Base-by-base conservation (phyloP, 2,888 invertebrate genomes). In the Andrena bucephala region DNA sequence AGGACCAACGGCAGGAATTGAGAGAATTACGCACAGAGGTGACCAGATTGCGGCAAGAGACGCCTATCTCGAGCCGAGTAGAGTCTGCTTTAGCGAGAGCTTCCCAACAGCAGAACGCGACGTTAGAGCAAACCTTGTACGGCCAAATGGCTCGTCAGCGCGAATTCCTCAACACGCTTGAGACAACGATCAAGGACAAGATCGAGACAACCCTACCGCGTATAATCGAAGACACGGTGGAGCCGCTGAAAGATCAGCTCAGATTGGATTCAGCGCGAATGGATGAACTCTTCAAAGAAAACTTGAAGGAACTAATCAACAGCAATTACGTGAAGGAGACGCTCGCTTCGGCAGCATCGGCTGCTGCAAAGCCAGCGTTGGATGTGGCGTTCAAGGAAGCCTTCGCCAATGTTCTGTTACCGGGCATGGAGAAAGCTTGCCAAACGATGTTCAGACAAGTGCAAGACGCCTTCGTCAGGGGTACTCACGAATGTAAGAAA, bases 361-460 rank as follows among this genome's bases (percentile, higher is more conserved):
- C 95, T 87, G 96, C 97, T 0, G 96, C 98, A 16, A 96, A 97
- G 88, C 96, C 96, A 2, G 96, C 96, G 83, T 95, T 98, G 72
- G 97, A 97, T 88, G 95, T 96, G 20, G 96, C 97, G 16, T 97
- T 98, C 93, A 96, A 96, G 85, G 97, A 97, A 73, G 96, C 97
- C 33, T 96, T 98, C 92, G 95, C 96, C 62, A 96, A 96, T 85
- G 96, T 96, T 85, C 95, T 98, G 63, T 95, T 98, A 90, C 99
- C 99, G 2, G 96, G 97, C 48, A 97, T 98, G 95, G 98, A 99
- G 93, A 97, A 97, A 92, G 96, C 97, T 74, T 97, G 97, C 89
- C 96, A 97, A 90, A 96, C 96, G 92, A 97, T 99, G 95, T 98
- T 99, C 93, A 95, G 96, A 63, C 99, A 99, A 94, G 95, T 99